A percentile compares a stretch with the other conserved stretches of the same genome.
These are phyloP conservation scores for Helostoma temminkii DNA, from an alignment of 2,797 vertebrate genomes.

Conservation along the genomic window DNA sequence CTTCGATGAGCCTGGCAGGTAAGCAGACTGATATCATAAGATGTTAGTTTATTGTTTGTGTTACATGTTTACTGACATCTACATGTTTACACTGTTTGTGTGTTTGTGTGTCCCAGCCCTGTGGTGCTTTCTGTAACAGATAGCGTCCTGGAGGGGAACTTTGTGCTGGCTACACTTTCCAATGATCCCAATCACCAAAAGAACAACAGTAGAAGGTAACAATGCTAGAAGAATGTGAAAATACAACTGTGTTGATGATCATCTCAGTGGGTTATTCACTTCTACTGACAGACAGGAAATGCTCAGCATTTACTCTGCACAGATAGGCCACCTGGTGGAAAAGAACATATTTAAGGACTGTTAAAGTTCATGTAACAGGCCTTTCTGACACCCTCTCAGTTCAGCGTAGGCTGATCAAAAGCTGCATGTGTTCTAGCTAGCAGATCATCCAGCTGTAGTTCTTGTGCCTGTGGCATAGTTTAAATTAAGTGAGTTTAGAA, in stretches of 20 bases:
- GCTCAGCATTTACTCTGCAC: background rate
- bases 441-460: background rate
- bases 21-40: conserved; percentile 12
- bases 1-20: conserved; percentile 91
- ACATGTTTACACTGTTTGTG: conserved; percentile 25
- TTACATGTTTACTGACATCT: conserved; percentile 14
- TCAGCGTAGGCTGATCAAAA: background rate
- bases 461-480: background rate
- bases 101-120: conserved; percentile 82
- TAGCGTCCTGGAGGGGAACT: conserved; percentile 90
- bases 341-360: background rate
- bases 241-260: background rate
- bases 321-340: conserved; percentile 30
- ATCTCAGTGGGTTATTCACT: conserved; percentile 1
- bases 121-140: conserved; percentile 89
- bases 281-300: conserved; percentile 15
- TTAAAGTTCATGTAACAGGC: background rate
- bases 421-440: background rate
- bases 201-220: conserved; percentile 74
- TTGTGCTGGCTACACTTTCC: conserved; percentile 92
- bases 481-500: background rate
- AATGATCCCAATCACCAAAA: conserved; percentile 75
- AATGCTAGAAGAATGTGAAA: background rate
- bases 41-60: background rate
- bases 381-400: background rate